A percentile compares a stretch with the other conserved stretches of the same genome.
Evolutionary conservation across 2,888 invertebrate genomes (phyloP).

Genomic region (Agonopterix arenella): DNA sequence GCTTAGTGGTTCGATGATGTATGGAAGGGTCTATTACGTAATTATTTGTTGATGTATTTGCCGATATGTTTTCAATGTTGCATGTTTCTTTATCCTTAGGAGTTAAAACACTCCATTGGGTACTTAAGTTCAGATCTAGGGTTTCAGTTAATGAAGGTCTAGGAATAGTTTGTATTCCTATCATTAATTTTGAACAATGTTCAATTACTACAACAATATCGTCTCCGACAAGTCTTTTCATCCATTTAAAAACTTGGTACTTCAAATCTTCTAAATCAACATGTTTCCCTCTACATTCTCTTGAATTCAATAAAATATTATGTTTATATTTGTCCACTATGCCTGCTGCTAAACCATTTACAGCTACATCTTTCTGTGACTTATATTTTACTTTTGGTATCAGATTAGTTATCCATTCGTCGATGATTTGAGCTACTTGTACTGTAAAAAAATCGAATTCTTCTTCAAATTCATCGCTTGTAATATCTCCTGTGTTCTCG

Average conservation of each 20-base stretch:
- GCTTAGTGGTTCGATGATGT: no score
- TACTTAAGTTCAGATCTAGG: no score
- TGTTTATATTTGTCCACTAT: constrained; percentile 12
- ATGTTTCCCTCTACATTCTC: neutral
- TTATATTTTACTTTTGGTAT: constrained; percentile 8
- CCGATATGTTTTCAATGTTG: no score
- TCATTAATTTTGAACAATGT: constrained; percentile 6
- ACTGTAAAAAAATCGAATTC: constrained; percentile 4
- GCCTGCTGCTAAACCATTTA: constrained; percentile 11
- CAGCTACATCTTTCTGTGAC: constrained; percentile 3
- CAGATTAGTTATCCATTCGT: constrained; percentile 15
- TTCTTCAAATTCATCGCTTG: neutral
- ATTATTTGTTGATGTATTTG: no score
- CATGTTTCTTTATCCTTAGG: no score
- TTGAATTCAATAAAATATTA: constrained; percentile 5
- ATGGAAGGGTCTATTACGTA: no score
- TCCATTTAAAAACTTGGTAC: constrained; percentile 16
- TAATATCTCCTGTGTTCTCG: neutral
- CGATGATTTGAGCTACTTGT: constrained; percentile 9
- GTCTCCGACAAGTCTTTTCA: constrained; percentile 11
- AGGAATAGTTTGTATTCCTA: constrained; percentile 8
- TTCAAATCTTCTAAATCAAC: constrained; percentile 12
- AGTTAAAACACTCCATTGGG: no score
- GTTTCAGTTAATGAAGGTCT: no score
- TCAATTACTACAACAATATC: constrained; percentile 7